These are phyloP conservation scores for Ecliptopera silaceata DNA, from an alignment of 2,888 invertebrate species.

Conservation along the genomic window DNA sequence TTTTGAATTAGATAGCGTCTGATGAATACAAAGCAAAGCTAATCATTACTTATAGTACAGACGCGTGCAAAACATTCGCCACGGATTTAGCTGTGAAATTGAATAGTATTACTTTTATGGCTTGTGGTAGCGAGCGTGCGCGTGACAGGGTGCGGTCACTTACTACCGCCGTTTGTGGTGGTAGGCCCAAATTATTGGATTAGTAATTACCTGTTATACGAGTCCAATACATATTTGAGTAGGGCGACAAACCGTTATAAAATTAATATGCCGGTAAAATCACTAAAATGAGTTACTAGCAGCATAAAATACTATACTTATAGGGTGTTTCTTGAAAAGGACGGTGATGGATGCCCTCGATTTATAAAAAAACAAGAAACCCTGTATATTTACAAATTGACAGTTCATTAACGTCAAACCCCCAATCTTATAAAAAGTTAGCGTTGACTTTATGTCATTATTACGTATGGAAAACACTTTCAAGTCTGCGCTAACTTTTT, in stretches of 20 bases:
- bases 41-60: slow-evolving; percentile 8
- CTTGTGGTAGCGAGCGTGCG: slow-evolving; percentile 57
- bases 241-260: background rate
- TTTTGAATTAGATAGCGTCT: too few species aligned
- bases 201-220: slow-evolving; percentile 45
- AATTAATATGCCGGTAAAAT: background rate
- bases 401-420: too few species aligned
- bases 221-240: background rate
- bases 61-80: slow-evolving; percentile 52
- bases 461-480: too few species aligned
- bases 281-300: background rate
- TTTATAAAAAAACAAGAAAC: too few species aligned
- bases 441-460: too few species aligned
- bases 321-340: too few species aligned
- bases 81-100: slow-evolving; percentile 68
- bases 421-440: too few species aligned
- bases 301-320: too few species aligned
- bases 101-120: slow-evolving; percentile 61
- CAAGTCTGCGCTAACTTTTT: too few species aligned
- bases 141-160: slow-evolving; percentile 66
- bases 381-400: too few species aligned
- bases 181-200: slow-evolving; percentile 47
- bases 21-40: background rate
- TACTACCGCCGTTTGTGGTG: slow-evolving; percentile 53
- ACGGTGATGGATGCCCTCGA: too few species aligned